Conservation (phyloP, 2,797 vertebrate species). For the Apodemus agrarius region DNA sequence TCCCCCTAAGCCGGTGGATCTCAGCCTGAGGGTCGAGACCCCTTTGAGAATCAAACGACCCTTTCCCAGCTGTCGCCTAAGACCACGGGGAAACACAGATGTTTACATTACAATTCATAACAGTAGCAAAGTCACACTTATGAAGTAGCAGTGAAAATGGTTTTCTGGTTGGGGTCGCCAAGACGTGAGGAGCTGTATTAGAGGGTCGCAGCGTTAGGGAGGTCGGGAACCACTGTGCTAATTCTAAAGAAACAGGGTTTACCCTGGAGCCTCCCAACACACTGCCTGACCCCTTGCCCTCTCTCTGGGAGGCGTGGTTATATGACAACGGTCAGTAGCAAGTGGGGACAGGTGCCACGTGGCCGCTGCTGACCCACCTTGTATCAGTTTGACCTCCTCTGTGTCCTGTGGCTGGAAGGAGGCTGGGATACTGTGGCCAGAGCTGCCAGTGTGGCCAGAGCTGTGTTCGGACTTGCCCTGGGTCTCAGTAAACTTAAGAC, state of each 20-base stretch:
- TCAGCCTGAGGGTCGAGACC: not conserved
- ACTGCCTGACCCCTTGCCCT: not conserved
- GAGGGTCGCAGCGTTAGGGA: not conserved
- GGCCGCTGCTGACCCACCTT: not conserved
- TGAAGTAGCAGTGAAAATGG: not conserved
- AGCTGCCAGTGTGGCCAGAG: not conserved
- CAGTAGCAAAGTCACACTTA: not conserved
- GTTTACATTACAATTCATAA: not conserved
- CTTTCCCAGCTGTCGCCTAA: not conserved
- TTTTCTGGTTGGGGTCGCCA: not conserved
- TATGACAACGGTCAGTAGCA: not conserved
- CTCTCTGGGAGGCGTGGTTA: not conserved
- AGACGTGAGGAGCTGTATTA: not conserved
- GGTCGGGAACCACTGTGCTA: not conserved
- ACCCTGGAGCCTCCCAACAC: fast-evolving
- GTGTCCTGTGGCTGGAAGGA: not conserved
- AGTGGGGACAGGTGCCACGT: fast-evolving
- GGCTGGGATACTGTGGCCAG: not conserved
- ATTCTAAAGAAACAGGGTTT: not conserved
- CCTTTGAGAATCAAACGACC: not conserved
- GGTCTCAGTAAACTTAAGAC: not conserved
- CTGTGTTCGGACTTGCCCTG: not conserved
- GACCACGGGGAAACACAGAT: not conserved
- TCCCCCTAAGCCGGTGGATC: not conserved
- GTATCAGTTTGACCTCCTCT: not conserved